A percentile compares a stretch with the other conserved stretches of the same genome.
These are phyloP conservation scores for Ophion obscuratus DNA, from an alignment of 2,888 invertebrate genomes.

Conservation along the genomic window DNA sequence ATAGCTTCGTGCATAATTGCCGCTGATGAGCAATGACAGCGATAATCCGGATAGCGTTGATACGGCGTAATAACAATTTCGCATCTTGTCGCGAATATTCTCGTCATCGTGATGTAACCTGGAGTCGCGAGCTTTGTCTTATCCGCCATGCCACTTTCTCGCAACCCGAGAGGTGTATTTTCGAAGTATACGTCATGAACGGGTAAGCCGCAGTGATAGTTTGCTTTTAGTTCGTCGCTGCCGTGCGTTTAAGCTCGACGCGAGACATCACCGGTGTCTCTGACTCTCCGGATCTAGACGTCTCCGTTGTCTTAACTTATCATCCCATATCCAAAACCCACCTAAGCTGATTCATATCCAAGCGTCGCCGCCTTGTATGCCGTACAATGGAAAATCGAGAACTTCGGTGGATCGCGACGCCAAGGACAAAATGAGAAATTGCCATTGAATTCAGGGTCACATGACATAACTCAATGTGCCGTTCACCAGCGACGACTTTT, in stretches of 20 bases:
- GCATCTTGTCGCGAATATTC: conserved; percentile 39
- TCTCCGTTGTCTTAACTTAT: conserved; percentile 66
- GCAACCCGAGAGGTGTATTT: conserved; percentile 69
- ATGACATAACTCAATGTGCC: background rate
- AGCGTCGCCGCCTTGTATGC: conserved; percentile 8
- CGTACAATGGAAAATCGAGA: conserved; percentile 33
- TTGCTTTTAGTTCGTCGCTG: conserved; percentile 76
- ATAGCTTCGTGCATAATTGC: conserved; percentile 30
- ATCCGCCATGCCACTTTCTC: conserved; percentile 62
- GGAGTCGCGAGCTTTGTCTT: conserved; percentile 60
- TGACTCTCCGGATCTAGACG: conserved; percentile 43
- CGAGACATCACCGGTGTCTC: conserved; percentile 55
- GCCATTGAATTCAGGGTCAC: conserved; percentile 1
- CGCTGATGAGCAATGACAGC: conserved; percentile 8
- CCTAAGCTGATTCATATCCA: conserved; percentile 35
- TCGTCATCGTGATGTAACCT: conserved; percentile 42
- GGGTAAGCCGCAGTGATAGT: conserved; percentile 79
- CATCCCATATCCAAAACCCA: conserved; percentile 33
- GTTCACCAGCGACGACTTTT: background rate
- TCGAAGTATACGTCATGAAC: conserved; percentile 75
- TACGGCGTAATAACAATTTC: conserved; percentile 32
- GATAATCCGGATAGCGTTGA: background rate
- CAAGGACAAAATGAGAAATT: conserved; percentile 10
- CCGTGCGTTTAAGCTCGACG: conserved; percentile 69
- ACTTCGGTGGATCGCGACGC: conserved; percentile 29